A percentile compares a stretch with the other conserved stretches of the same genome.
Conservation (phyloP, 2,113 vertebrate species). For the Mobula hypostoma region DNA sequence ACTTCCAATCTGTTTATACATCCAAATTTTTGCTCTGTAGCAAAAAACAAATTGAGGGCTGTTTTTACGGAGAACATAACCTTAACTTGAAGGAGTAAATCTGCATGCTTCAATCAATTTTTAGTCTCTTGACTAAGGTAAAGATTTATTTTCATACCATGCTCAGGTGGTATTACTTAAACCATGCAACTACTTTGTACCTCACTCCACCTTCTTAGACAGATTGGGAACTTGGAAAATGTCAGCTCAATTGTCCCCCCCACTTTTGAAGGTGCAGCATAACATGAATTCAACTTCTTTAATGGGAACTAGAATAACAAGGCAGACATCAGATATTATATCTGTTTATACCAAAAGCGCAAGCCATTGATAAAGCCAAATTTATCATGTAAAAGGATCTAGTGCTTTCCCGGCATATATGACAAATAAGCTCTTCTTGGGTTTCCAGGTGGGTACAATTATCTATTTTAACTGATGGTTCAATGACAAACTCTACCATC, state of each 20-base stretch:
- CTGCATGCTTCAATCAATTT: not conserved
- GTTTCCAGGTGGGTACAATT: too few relatives aligned
- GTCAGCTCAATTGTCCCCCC: not conserved
- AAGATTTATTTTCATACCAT: not conserved
- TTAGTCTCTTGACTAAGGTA: not conserved
- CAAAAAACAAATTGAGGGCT: not conserved
- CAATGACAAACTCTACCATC: too few relatives aligned
- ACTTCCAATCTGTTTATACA: not conserved
- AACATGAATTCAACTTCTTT: not conserved
- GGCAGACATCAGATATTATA: not conserved
- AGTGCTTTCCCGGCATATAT: too few relatives aligned
- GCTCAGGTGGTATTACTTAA: not conserved
- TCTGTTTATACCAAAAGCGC: not conserved
- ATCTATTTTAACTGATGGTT: too few relatives aligned
- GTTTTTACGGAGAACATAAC: not conserved
- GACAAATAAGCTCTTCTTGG: too few relatives aligned
- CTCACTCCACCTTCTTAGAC: not conserved
- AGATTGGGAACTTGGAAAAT: not conserved
- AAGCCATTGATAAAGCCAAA: too few relatives aligned
- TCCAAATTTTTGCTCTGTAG: not conserved
- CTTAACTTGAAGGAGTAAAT: not conserved
- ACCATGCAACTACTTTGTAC: not conserved
- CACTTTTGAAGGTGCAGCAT: not conserved
- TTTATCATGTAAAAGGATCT: not conserved
- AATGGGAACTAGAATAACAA: not conserved